Conservation (phyloP, 2,797 vertebrate species). For the Alca torda region DNA sequence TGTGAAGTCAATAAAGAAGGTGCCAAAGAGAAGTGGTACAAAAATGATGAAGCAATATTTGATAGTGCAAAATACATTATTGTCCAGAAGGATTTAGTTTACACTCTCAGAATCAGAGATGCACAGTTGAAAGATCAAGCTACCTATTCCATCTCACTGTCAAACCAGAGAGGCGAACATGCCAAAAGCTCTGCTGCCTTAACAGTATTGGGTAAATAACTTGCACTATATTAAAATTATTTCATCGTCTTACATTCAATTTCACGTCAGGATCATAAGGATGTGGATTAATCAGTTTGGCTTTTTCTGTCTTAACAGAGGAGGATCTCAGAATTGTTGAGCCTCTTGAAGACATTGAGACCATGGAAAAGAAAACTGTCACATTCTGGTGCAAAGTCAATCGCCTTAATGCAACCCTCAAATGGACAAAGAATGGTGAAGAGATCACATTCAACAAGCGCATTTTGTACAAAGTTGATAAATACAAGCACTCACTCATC, state of each 20-base stretch:
- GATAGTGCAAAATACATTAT: constrained; percentile 94
- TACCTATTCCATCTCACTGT: constrained; percentile 83
- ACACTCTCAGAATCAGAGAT: constrained; percentile 91
- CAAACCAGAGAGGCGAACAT: constrained; percentile 90
- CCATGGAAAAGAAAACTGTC: constrained; percentile 93
- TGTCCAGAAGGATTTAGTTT: constrained; percentile 91
- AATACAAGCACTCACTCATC: constrained; percentile 92
- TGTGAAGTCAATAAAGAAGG: constrained; percentile 96
- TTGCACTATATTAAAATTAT: neutral
- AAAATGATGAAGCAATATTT: constrained; percentile 90
- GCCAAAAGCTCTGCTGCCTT: constrained; percentile 87
- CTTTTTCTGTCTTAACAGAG: constrained; percentile 77
- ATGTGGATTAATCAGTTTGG: constrained; percentile 8
- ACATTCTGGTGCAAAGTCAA: constrained; percentile 97
- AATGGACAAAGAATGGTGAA: constrained; percentile 91
- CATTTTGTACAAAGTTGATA: constrained; percentile 89
- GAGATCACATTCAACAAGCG: constrained; percentile 87
- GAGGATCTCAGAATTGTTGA: constrained; percentile 92
- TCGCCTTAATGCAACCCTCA: constrained; percentile 87
- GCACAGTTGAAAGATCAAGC: constrained; percentile 86
- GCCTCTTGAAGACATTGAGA: constrained; percentile 94
- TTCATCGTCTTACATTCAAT: neutral
- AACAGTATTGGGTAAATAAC: constrained; percentile 85
- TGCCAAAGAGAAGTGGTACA: constrained; percentile 98
- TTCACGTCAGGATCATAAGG: neutral